phyloP scores from a whole-genome alignment of 2,113 vertebrate genomes.

The Chlorocebus sabaeus region DNA sequence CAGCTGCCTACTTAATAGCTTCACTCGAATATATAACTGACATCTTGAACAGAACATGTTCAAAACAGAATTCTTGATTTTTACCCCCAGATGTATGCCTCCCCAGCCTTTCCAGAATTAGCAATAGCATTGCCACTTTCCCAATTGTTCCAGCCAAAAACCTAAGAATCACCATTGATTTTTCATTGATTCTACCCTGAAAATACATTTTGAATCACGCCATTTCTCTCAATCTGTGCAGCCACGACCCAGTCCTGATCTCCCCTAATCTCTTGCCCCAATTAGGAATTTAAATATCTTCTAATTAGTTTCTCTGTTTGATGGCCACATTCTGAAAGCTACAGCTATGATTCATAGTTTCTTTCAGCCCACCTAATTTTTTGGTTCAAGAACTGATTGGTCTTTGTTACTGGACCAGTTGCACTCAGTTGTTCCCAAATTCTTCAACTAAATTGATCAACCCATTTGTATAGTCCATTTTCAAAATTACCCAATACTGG shows the following conservation, averaged over 20 bases:
- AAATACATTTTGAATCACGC: background rate
- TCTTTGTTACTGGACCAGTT: background rate
- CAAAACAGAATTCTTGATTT: slow-evolving; percentile 44
- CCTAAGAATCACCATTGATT: background rate
- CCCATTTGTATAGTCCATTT: background rate
- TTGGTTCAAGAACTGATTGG: background rate
- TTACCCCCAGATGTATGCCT: background rate
- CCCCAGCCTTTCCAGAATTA: background rate
- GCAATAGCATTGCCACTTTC: background rate
- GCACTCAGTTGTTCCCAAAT: background rate
- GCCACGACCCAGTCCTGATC: background rate
- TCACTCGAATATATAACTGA: background rate
- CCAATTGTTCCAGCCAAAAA: background rate
- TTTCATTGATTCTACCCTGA: background rate
- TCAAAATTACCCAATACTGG: too few species aligned
- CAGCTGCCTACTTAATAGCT: background rate
- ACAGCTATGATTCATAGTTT: background rate
- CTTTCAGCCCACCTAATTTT: background rate
- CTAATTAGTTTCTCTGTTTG: background rate
- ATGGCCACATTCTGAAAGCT: background rate
- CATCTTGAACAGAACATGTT: background rate
- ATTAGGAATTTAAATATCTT: background rate
- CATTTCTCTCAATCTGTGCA: background rate
- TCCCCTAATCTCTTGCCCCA: background rate
- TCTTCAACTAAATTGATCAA: background rate